phyloP scores from a whole-genome alignment of 2,113 vertebrate genomes.

The Numenius arquata region DNA sequence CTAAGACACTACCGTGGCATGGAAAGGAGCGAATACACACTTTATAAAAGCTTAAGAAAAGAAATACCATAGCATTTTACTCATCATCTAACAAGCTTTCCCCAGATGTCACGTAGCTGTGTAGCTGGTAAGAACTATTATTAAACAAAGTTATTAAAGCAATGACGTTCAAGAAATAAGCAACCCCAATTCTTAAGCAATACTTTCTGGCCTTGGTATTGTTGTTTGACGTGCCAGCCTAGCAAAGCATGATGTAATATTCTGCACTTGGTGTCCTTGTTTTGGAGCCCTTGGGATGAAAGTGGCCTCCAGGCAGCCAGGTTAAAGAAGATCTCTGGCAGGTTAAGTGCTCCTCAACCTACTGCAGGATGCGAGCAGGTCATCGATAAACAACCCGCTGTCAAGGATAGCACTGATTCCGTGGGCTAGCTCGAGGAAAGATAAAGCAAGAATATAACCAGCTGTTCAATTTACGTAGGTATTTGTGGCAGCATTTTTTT shows the following conservation, averaged over 20 bases:
- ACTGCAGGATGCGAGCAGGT: background rate
- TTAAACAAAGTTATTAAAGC: conserved; percentile 31
- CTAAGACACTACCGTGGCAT: background rate
- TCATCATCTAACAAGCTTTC: background rate
- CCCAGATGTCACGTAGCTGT: conserved; percentile 3
- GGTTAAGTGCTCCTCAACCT: background rate
- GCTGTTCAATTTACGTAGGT: background rate
- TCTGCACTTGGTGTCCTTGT: background rate
- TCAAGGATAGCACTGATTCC: background rate
- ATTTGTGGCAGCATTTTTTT: background rate
- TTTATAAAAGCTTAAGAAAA: conserved; percentile 21
- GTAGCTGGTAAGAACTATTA: conserved; percentile 12
- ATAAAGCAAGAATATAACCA: background rate
- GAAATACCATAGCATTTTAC: background rate
- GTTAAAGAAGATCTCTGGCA: background rate
- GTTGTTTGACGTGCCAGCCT: background rate
- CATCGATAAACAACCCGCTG: background rate
- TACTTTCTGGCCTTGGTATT: background rate
- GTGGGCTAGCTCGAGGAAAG: background rate
- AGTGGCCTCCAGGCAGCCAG: background rate
- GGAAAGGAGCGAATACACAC: background rate
- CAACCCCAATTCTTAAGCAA: background rate
- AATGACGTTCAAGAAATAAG: conserved; percentile 37
- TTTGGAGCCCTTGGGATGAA: background rate
- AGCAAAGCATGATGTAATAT: background rate